Percentiles rank a stretch among this genome's conserved stretches.
These are phyloP conservation scores for Tenthredo livida DNA, from an alignment of 2,888 invertebrate species.

Conservation along the genomic window DNA sequence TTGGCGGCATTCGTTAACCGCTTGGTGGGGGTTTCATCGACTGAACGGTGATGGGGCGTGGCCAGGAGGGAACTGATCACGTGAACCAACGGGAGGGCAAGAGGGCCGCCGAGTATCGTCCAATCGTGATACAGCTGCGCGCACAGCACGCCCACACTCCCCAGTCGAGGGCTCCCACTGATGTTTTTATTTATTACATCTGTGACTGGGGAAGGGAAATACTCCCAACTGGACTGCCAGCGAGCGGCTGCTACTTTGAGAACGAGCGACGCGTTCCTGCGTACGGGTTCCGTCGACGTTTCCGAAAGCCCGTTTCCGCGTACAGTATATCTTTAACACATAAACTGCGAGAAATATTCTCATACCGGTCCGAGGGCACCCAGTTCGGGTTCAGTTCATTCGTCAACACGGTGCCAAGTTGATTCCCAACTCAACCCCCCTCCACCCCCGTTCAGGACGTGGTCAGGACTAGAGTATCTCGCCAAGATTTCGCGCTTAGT, in stretches of 20 bases:
- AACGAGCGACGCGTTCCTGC: constrained; percentile 75
- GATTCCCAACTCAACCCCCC: constrained; percentile 53
- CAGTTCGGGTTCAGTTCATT: constrained; percentile 20
- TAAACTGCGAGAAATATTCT: constrained; percentile 17
- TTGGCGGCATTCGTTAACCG: constrained; percentile 55
- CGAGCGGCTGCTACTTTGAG: constrained; percentile 76
- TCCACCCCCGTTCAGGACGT: constrained; percentile 47
- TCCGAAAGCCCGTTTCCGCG: constrained; percentile 67
- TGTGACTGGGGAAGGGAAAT: constrained; percentile 78
- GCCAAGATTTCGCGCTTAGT: constrained; percentile 37
- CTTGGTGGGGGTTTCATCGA: constrained; percentile 67
- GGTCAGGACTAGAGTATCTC: constrained; percentile 47
- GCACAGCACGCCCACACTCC: constrained; percentile 71
- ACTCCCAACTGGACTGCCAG: constrained; percentile 76
- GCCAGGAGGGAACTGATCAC: constrained; percentile 51
- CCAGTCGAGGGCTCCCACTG: constrained; percentile 75
- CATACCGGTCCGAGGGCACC: constrained; percentile 7
- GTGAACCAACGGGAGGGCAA: constrained; percentile 44
- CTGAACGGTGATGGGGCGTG: constrained; percentile 65
- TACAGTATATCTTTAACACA: constrained; percentile 56
- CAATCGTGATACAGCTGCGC: constrained; percentile 68
- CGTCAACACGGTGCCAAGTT: constrained; percentile 52
- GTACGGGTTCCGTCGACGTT: constrained; percentile 74
- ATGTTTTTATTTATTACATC: constrained; percentile 79
- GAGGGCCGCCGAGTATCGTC: constrained; percentile 68